A percentile compares a stretch with the other conserved stretches of the same genome.
These are phyloP conservation scores for Vulpes ferrilata DNA, from an alignment of 2,113 vertebrate species.

Conservation along the genomic window DNA sequence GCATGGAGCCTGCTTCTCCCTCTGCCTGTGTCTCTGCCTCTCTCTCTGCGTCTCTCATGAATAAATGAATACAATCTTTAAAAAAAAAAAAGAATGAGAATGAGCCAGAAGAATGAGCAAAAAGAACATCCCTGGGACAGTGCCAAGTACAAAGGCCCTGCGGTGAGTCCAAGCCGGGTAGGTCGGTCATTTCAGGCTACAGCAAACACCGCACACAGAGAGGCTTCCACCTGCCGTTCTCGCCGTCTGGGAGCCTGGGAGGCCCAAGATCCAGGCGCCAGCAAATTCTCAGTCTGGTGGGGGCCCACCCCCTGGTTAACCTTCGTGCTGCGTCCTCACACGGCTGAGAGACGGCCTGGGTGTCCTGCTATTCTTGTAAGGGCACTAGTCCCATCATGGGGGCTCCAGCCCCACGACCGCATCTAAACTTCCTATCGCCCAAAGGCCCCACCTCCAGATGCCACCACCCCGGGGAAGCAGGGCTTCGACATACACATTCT, in stretches of 20 bases:
- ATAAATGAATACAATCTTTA: no score
- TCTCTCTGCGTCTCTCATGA: no score
- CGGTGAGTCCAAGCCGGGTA: not conserved
- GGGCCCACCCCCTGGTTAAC: not conserved
- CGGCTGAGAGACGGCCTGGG: no score
- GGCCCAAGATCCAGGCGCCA: not conserved
- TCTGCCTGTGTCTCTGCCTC: no score
- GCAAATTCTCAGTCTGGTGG: no score
- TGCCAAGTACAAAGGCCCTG: not conserved
- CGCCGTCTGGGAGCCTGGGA: not conserved
- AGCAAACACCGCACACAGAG: not conserved
- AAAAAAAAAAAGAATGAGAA: not conserved
- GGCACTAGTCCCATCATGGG: not conserved
- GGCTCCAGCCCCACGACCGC: not conserved
- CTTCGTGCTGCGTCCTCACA: not conserved
- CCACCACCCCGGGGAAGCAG: not conserved
- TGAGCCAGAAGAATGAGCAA: not conserved
- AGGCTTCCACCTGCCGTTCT: not conserved
- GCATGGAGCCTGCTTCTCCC: no score
- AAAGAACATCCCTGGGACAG: not conserved
- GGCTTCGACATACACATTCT: not conserved
- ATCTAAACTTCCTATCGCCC: not conserved
- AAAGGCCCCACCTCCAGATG: not conserved
- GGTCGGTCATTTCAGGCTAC: not conserved
- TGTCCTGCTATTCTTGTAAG: not conserved